A percentile compares a stretch with the other conserved stretches of the same genome.
Evolutionary conservation across 2,797 vertebrate genomes (phyloP).

Genomic region (Betta splendens): DNA sequence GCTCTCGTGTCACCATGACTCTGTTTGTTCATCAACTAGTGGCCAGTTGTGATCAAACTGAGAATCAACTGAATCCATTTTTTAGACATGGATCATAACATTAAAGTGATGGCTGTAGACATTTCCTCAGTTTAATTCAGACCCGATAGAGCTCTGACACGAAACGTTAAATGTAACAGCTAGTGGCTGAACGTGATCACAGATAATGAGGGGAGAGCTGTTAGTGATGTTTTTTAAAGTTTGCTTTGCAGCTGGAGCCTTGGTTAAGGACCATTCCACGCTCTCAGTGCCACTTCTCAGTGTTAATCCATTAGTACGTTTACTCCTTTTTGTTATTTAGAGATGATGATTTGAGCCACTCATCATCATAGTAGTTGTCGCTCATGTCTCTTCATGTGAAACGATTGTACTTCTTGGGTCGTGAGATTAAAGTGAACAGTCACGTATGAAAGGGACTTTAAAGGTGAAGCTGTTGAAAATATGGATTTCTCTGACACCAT

Average conservation of each 20-base stretch:
- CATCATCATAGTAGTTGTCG: no score
- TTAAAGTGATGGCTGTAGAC: no score
- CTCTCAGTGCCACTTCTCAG: neutral
- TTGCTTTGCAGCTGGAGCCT: neutral
- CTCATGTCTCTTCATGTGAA: neutral
- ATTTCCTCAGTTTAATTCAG: no score
- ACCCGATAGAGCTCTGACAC: neutral
- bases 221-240: neutral
- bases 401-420: neutral
- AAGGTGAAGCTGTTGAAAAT: neutral
- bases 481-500: neutral
- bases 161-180: neutral
- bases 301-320: neutral
- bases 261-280: neutral
- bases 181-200: neutral
- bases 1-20: slow-evolving; percentile 36
- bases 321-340: neutral
- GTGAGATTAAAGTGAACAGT: neutral
- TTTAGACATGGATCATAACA: slow-evolving; percentile 30
- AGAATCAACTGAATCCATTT: slow-evolving; percentile 23
- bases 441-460: slow-evolving; percentile 34
- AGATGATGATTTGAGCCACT: neutral
- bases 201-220: neutral
- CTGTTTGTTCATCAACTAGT: slow-evolving; percentile 33
- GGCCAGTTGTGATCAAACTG: neutral